Evolutionary conservation across 2,797 vertebrate genomes (phyloP), one percentile per base, ranked within the genome.

Genomic region (Loris lydekkerianus): DNA sequence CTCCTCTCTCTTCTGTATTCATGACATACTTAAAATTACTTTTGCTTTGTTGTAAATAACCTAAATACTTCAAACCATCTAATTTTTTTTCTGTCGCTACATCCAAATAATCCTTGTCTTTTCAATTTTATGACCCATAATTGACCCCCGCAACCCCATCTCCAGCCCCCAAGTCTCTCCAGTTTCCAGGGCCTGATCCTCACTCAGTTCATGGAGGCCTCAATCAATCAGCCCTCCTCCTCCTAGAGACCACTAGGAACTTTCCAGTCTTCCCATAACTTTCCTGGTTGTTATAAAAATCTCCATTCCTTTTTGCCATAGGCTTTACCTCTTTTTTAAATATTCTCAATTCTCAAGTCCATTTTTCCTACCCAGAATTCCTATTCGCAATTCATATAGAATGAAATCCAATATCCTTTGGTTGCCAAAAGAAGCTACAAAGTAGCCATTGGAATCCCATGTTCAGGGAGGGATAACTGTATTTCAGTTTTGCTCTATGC

Each of bases 331-430:
- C 20, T 11, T 65, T 81, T 92, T 70, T 58, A 60, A 85, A 70
- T 85, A 90, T 72, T 84, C 61, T 31, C 17, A 65, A 83, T 15
- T 87, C 29, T n/a, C 23, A 37, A 10, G 37, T 70, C 10, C n/a
- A 27, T 81, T 90, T 93, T 86, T 53, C 40, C 87, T 78, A 84
- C 49, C 46, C 37, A 91, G 23, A 95, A 93, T 90, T 89, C 25
- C 75, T 85, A 43, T 25, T 90, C 53, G 58, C 23, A 82, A 76
- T 92, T 67, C 70, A 65, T 29, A 73, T 61, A 70, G 31, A 60
- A 27, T 72, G 10, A 72, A 93, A 86, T 76, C 17, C 34, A 78
- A 96, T 93, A 69, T 91, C n/a, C 69, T 86, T 93, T 77, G 53
- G n/a, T 78, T 82, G 53, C 46, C n/a, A 78, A 58, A 94, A 93